A percentile compares a stretch with the other conserved stretches of the same genome.
Conservation (phyloP, 30 jellyfish, hydroid and myxozoan genomes). For the Hydractinia symbiolongicarpus region DNA sequence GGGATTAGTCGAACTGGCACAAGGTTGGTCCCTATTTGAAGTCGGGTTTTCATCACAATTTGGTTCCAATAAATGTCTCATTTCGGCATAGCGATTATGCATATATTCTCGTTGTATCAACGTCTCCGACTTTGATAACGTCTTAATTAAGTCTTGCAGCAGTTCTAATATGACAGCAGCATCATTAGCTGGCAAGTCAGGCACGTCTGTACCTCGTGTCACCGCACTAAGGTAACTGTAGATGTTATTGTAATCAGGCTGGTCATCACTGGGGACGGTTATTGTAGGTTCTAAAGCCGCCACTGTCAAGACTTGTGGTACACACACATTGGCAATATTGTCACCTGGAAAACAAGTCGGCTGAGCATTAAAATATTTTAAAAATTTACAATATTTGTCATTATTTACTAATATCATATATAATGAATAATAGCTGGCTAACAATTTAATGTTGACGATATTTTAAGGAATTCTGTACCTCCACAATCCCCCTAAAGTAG, state of each 20-base stretch:
- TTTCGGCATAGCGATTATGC: conserved; percentile 44
- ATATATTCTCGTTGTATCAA: conserved; percentile 55
- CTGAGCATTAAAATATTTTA: not conserved
- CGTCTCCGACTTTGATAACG: conserved; percentile 48
- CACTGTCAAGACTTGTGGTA: conserved; percentile 74
- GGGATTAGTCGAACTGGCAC: conserved; percentile 18
- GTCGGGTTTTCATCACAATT: not conserved
- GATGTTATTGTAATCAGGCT: conserved; percentile 44
- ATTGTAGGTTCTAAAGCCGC: conserved; percentile 57
- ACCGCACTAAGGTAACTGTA: conserved; percentile 48
- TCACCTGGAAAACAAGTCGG: conserved; percentile 19
- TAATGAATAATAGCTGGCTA: no score
- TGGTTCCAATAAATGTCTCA: not conserved
- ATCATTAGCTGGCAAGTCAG: conserved; percentile 54
- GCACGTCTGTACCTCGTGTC: conserved; percentile 46
- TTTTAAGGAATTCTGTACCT: no score
- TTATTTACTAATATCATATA: no score
- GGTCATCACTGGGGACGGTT: not conserved
- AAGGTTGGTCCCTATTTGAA: not conserved
- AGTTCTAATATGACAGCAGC: conserved; percentile 50
- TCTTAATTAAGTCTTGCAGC: conserved; percentile 42
- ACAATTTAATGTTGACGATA: no score
- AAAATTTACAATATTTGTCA: not conserved
- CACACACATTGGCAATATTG: conserved; percentile 46
- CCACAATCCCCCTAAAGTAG: no score